Base-by-base conservation (phyloP, 2,797 vertebrate species). In the Sciaenops ocellatus region DNA sequence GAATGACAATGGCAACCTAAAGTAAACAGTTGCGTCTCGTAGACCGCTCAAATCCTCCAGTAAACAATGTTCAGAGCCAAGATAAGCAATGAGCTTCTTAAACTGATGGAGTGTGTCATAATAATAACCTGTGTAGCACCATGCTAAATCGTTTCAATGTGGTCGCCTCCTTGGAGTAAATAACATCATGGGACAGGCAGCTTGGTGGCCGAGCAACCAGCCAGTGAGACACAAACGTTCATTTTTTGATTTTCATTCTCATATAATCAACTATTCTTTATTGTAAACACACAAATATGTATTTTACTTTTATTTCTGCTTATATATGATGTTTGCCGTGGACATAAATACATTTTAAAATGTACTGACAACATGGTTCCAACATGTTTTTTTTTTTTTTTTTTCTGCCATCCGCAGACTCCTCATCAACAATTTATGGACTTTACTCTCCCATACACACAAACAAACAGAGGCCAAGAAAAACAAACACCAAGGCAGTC, bases 31-130 rank as follows among this genome's bases (percentile, higher is more conserved):
- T 16, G 38, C 7, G 63, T 81, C 73, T 82, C 61, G 20, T 73
- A 73, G 79, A 87, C 82, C 30, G 61, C 80, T 85, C 76, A 73
- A 85, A 90, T 91, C 85, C 80, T 78, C 73, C 73, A 60, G 86
- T 90, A 90, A 93, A 93, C 88, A 91, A 77, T 65, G 78, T 84
- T 83, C 84, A 66, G 67, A 73, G 84, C 87, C 89, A 87, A 91
- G 90, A 90, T 91, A 82, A 89, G 77, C 80, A 89, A 86, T 70
- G 85, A 84, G 87, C 84, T 70, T 85, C 87, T 90, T 79, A 87
- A 87, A 90, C 86, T 85, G 84, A 89, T 83, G 80, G 80, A 87
- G 85, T 85, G 85, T 87, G 73, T 90, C 85, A 86, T 85, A 86
- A 89, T 91, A 83, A 82, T 87, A 90, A 93, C 86, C 59, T 78